Evolutionary conservation across 1,140 invertebrate species (phyloP).

Genomic region (Mercenaria mercenaria): DNA sequence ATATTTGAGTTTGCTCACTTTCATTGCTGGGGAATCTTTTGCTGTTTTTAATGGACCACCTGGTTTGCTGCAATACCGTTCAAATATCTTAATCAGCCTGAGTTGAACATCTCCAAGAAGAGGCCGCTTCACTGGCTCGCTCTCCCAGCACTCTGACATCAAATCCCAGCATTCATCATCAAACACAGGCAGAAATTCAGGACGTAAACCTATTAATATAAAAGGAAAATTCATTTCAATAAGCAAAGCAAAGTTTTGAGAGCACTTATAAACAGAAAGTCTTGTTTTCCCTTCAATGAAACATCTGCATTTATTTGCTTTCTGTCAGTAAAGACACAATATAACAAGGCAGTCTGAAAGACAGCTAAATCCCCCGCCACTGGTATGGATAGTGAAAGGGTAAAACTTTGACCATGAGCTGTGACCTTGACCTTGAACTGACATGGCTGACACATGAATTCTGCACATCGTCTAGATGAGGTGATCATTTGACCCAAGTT

Average conservation of each 20-base stretch:
- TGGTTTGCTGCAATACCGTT: slow-evolving; percentile 60
- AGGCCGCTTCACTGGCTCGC: slow-evolving; percentile 91
- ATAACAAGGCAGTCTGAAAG: too few relatives aligned
- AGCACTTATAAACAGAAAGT: neutral
- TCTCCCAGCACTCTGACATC: slow-evolving; percentile 95
- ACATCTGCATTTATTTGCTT: too few relatives aligned
- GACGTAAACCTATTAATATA: slow-evolving; percentile 88
- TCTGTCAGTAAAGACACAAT: too few relatives aligned
- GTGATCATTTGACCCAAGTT: too few relatives aligned
- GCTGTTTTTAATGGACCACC: slow-evolving; percentile 30
- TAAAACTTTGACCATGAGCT: too few relatives aligned
- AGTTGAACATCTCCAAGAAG: slow-evolving; percentile 92
- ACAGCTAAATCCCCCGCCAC: too few relatives aligned
- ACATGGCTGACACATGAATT: too few relatives aligned
- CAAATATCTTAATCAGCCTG: slow-evolving; percentile 85
- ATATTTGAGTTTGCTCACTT: slow-evolving; percentile 20
- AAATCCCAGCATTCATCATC: slow-evolving; percentile 93
- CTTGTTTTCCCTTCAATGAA: too few relatives aligned
- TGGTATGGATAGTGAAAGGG: too few relatives aligned
- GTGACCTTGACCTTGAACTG: too few relatives aligned
- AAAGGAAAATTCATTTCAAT: slow-evolving; percentile 10
- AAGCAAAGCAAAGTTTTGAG: neutral
- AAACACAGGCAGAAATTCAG: slow-evolving; percentile 92
- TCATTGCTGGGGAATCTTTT: neutral
- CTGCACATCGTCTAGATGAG: too few relatives aligned